Evolutionary conservation across 2,113 vertebrate genomes (phyloP), one percentile per base, ranked within the genome.

Genomic region (Bujurquina vittata): DNA sequence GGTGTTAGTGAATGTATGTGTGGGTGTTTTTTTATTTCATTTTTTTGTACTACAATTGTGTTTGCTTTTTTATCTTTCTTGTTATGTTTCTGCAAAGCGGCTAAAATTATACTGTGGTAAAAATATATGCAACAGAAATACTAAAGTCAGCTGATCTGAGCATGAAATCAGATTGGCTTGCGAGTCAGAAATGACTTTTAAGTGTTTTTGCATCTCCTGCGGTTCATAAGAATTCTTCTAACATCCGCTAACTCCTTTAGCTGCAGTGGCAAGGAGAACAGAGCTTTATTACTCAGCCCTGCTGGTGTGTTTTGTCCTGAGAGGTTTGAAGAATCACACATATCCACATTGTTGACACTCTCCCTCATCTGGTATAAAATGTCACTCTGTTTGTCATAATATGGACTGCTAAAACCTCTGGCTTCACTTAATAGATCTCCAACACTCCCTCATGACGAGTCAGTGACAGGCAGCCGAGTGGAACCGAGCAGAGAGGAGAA

Each of bases 361-460:
- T 35, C 49, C 26, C 18, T 73, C 37, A 77, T 76, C 20, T 29
- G 6, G 56, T 35, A 33, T 67, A n/a, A 80, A 40, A 26, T 58
- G 40, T 55, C 54, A 46, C 20, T 58, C 57, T 46, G 54, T 58
- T 83, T 65, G 60, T 67, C 54, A 58, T 57, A 31, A 65, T 58
- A 76, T 49, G 43, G 73, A 35, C 80, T 56, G 35, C 63, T 33
- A 67, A 55, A 31, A 59, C 37, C 56, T 59, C 40, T 55, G 26
- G 60, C 60, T 83, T 65, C 43, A 72, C 9, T 73, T 79, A 84
- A 84, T 20, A 79, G 57, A 84, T 63, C 12, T 79, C 49, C 18
- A 18, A 37, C 10, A 79, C 29, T 20, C 49, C 29, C 5, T n/a
- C 20, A 22, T 80, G 55, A 60, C 31, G 77, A 76, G 72, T 78